Base-by-base conservation (phyloP, 2,113 vertebrate genomes). In the Desmodus rotundus region DNA sequence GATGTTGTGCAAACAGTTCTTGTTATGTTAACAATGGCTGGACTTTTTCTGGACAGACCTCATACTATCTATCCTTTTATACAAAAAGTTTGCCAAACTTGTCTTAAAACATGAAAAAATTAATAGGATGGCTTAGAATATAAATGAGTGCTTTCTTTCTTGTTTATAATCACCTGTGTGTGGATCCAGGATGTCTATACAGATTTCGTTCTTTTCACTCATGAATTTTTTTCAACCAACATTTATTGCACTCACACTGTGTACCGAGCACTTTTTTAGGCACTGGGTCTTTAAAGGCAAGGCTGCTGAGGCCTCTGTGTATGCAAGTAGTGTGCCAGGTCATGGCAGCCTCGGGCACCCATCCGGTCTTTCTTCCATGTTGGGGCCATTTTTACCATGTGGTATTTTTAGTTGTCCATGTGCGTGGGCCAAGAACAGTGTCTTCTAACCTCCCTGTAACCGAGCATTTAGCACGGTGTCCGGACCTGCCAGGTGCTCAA, bases 321-420 rank as follows among this genome's bases (percentile, higher is more conserved):
- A 52, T 58, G n/a, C 70, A 47, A 1, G 24, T n/a, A 33, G 31
- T 28, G 5, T 15, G 20, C 43, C 28, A 8, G 1, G 2, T 12
- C 45, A 1, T 3, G 36, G 68, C 56, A 80, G 77, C 41, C 88
- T 52, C 0, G 1, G 17, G 38, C 24, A 54, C 3, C 54, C 20
- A 10, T 78, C 38, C 4, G 4, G 31, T 45, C 28, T 31, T 73
- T 50, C 26, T 22, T 63, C 36, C 63, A 12, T 45, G 54, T 72
- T 77, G 17, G 68, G 73, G 15, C 67, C 63, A 0, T 50, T 6
- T 83, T 54, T 26, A 52, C 80, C 9, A 12, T 52, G 89, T 80
- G 82, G 61, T 92, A 24, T 82, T 93, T 94, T 93, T 72, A 90
- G 67, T 87, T 78, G 76, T 83, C 38, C n/a, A 16, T 72, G 36